Conservation (phyloP, 2,113 vertebrate genomes). For the Tympanuchus pallidicinctus region DNA sequence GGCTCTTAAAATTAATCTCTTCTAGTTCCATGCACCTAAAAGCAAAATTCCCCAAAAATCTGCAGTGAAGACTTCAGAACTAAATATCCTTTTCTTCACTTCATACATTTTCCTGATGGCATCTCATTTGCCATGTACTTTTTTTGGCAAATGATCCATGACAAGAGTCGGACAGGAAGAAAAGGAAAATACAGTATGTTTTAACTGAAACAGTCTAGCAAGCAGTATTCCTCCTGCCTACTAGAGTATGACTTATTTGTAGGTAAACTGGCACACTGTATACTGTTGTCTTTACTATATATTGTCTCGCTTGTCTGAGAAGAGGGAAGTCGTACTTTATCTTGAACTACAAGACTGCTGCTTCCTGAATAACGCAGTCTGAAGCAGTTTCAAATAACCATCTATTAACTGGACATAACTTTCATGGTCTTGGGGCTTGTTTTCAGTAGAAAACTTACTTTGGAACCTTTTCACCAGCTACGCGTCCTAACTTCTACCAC, state of each 20-base stretch:
- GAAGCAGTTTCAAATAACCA: neutral
- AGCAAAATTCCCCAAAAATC: neutral
- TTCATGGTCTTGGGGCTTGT: neutral
- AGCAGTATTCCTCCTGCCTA: neutral
- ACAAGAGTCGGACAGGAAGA: neutral
- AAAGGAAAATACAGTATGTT: neutral
- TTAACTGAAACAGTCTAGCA: neutral
- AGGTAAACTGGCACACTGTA: neutral
- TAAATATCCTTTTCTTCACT: neutral
- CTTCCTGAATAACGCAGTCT: neutral
- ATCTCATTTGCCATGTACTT: neutral
- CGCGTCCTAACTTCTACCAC: neutral
- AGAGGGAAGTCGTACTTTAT: neutral
- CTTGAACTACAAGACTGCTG: neutral
- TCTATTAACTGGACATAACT: neutral
- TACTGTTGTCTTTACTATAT: neutral
- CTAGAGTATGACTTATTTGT: neutral
- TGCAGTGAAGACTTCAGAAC: neutral
- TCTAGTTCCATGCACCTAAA: slow-evolving; percentile 1
- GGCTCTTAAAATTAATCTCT: neutral
- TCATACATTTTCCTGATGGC: neutral
- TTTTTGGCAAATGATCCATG: neutral
- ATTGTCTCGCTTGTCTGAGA: neutral
- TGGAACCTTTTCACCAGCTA: neutral
- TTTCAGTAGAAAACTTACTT: slow-evolving; percentile 10